Base-by-base conservation (phyloP, 2,113 vertebrate genomes). In the Takifugu bimaculatus region DNA sequence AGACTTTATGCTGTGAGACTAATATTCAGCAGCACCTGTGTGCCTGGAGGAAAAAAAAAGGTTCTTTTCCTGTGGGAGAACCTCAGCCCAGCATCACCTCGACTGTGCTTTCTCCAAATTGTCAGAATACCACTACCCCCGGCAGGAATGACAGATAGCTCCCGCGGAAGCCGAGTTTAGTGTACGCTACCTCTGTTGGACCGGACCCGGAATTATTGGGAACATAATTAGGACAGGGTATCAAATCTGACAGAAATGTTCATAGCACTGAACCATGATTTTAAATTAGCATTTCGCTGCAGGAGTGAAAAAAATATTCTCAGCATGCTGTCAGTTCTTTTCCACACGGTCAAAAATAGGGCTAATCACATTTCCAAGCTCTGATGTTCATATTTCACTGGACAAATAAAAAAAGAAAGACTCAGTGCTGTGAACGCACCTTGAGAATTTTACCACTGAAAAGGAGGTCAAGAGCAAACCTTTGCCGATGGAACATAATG, bases 11-110 rank as follows among this genome's bases (percentile, higher is more conserved):
- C 65, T 51, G 54, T 60, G 74, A 79, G 65, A 79, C 81, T 77
- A 75, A 87, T 83, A 87, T 87, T 84, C 77, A 87, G 27, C 81
- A 83, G 68, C 68, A 81, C 79, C 81, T 82, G 79, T 74, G 72
- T 68, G 72, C 74, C 70, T 79, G 70, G 73, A 81, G 70, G 43
- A 39, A 39, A 39, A 39, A 39, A 39, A 39, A 62, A 65, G 68
- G 39, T 73, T 68, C 66, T 59, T 78, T 35, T 71, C 62, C 61
- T 72, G 9, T 51, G 60, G 70, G 76, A 29, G 52, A 55, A 65
- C 48, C 69, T 78, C 52, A 65, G 65, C 79, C 59, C 9, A 1
- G 44, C 49, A 53, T 70, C 71, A 74, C 55, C 74, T 64, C 81
- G 57, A 70, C 75, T 69, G 71, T 60, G 65, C 75, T 44, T 57